Conservation (phyloP, 2,888 invertebrate species). For the Nudaria mundana region DNA sequence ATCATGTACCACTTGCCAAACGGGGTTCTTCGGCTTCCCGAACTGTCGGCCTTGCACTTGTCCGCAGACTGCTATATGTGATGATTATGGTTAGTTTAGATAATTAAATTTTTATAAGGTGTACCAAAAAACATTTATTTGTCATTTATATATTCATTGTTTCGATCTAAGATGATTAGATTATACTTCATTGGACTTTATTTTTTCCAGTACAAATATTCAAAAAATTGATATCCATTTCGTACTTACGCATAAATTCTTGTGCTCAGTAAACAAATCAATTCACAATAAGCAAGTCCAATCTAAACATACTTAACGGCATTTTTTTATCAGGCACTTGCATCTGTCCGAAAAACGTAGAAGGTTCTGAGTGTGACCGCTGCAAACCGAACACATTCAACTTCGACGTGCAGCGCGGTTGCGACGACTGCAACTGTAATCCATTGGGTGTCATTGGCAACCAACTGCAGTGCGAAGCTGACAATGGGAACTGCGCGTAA, state of each 20-base stretch:
- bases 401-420: conserved; percentile 96
- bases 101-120: not conserved
- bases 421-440: conserved; percentile 96
- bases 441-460: conserved; percentile 89
- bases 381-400: conserved; percentile 95
- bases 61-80: conserved; percentile 90
- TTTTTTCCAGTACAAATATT: too few relatives aligned
- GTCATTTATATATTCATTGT: too few relatives aligned
- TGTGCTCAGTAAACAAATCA: too few relatives aligned
- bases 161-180: too few relatives aligned
- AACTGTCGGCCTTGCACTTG: conserved; percentile 95
- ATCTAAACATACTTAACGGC: too few relatives aligned
- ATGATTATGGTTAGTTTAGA: conserved; percentile 76
- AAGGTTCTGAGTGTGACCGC: conserved; percentile 93
- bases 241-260: too few relatives aligned
- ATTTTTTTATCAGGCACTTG: conserved; percentile 91
- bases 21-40: conserved; percentile 97
- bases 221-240: too few relatives aligned
- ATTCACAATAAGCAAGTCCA: too few relatives aligned
- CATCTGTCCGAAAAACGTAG: conserved; percentile 95
- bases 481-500: conserved; percentile 92
- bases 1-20: conserved; percentile 90
- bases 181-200: too few relatives aligned
- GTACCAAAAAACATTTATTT: too few relatives aligned
- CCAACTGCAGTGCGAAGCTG: conserved; percentile 92